Base-by-base conservation (phyloP, 1,140 invertebrate species). In the Drosophila sechellia region DNA sequence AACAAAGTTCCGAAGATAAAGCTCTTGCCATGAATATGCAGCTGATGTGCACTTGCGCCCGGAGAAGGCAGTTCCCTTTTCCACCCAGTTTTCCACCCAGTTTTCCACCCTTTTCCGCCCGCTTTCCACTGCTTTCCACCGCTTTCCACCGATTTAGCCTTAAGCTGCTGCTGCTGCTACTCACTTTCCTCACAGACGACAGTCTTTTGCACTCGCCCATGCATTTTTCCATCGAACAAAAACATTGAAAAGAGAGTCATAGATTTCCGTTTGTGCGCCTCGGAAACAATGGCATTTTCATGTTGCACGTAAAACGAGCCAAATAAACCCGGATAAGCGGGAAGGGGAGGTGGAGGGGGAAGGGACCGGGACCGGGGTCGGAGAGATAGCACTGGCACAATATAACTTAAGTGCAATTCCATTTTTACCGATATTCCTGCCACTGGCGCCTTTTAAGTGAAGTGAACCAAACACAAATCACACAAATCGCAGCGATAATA, bases 221-320 rank as follows among this genome's bases (percentile, higher is more conserved):
- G 46, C 48, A 75, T 58, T 75, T 49, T 39, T 50, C 59, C 64
- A 65, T 65, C 60, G 74, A 81, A 59, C 52, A 59, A 76, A 81
- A 79, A 79, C 75, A 87, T 68, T 70, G 80, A 50, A 87, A 81
- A 87, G 85, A 83, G 83, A 81, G 85, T 79, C 78, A 87, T 86
- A 87, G 81, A 86, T 83, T 87, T 87, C 75, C 81, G 77, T 86
- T 85, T 86, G 78, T 85, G 78, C 54, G 75, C 61, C 60, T 68
- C 69, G 54, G 54, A 86, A 86, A 86, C 83, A 86, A 86, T 86
- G 84, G 83, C 79, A 86, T 86, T 86, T 86, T 87, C 83, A 86
- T 86, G 83, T 86, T 79, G 75, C 83, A 87, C 81, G 74, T 81
- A 64, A 77, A 72, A 61, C 53, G 53, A 66, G 35, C 50, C 31